phyloP scores from a whole-genome alignment of 92 coral and sea anemone genomes.

The Porites cylindrica region DNA sequence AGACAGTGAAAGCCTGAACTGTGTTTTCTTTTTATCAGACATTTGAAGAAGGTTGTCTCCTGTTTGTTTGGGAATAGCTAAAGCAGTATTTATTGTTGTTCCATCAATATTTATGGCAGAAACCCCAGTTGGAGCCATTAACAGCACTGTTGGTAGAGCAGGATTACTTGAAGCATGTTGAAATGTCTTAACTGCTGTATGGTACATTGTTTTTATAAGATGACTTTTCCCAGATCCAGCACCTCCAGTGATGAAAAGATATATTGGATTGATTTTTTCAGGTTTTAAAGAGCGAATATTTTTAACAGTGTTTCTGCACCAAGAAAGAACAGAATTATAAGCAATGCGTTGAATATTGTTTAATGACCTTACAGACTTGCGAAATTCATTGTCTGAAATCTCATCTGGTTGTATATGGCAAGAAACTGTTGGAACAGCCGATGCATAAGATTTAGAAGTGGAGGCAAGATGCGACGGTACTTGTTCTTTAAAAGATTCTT shows the following conservation, averaged over 20 bases:
- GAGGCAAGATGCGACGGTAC: too few relatives aligned
- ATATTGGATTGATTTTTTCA: too few relatives aligned
- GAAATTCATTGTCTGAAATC: conserved; percentile 69
- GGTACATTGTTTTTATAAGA: too few relatives aligned
- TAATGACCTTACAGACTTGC: too few relatives aligned
- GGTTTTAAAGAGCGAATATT: too few relatives aligned
- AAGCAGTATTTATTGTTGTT: conserved; percentile 65
- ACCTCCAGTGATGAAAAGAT: too few relatives aligned
- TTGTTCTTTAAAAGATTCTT: conserved; percentile 44
- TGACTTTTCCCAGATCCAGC: too few relatives aligned
- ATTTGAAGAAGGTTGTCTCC: conserved; percentile 71
- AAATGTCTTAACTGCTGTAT: too few relatives aligned
- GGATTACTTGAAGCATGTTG: too few relatives aligned
- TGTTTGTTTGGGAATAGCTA: conserved; percentile 64
- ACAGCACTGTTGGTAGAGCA: too few relatives aligned
- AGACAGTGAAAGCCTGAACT: conserved; percentile 49
- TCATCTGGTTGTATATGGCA: conserved; percentile 64
- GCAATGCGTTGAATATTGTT: conserved; percentile 53
- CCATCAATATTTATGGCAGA: too few relatives aligned
- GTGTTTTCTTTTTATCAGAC: conserved; percentile 70
- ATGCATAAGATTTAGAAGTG: neutral
- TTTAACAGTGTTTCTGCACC: conserved; percentile 65
- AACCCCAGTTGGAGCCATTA: too few relatives aligned
- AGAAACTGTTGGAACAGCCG: conserved; percentile 19
- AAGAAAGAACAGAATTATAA: conserved; percentile 55